Percentiles rank a stretch among this genome's conserved stretches.
phyloP scores from a whole-genome alignment of 2,113 vertebrate genomes.

The Delphinapterus leucas region DNA sequence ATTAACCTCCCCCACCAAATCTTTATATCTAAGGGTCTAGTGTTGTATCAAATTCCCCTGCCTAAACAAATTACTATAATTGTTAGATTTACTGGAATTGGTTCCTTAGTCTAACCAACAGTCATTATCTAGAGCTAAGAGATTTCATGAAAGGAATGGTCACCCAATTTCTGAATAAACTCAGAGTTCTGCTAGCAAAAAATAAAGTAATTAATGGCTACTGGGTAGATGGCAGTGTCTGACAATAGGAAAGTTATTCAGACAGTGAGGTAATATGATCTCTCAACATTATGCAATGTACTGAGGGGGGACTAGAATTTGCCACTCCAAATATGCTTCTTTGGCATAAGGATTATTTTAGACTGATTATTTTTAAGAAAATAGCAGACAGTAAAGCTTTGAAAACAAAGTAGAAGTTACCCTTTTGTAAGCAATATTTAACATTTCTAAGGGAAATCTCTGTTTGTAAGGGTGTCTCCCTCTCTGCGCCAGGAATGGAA shows the following conservation, averaged over 20 bases:
- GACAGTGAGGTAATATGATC: background rate
- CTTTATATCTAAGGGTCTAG: background rate
- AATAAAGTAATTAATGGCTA: background rate
- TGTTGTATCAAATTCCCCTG: background rate
- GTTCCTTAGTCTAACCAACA: background rate
- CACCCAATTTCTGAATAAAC: background rate
- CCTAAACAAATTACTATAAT: background rate
- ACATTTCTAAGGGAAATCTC: background rate
- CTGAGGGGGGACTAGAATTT: background rate
- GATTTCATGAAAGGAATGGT: background rate
- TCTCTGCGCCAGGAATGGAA: background rate
- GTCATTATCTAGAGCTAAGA: background rate
- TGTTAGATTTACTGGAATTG: background rate
- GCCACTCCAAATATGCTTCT: background rate
- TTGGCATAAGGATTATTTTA: background rate
- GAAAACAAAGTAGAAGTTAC: background rate
- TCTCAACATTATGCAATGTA: background rate
- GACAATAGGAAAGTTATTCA: background rate
- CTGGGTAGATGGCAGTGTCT: background rate
- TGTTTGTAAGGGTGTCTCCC: background rate
- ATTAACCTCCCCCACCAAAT: rapidly evolving
- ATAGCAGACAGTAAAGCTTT: background rate
- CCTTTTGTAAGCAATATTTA: background rate
- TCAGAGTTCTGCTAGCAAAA: background rate
- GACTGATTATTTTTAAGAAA: background rate